These are phyloP conservation scores for Clarias gariepinus DNA, from an alignment of 2,113 vertebrate genomes.

Conservation along the genomic window DNA sequence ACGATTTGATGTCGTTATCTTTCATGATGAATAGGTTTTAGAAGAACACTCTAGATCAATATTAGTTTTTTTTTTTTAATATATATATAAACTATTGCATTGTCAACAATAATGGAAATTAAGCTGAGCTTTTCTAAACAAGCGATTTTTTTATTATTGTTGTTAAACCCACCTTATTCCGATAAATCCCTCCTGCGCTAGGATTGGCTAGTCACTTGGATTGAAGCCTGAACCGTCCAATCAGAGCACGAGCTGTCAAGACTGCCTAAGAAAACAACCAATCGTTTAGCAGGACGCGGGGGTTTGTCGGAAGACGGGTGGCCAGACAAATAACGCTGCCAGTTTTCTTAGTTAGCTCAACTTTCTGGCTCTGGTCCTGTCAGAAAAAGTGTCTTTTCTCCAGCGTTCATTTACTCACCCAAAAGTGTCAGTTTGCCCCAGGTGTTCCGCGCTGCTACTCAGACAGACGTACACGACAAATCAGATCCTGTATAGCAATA, in stretches of 20 bases:
- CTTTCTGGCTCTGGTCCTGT: conserved; percentile 29
- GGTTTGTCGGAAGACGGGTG: not conserved
- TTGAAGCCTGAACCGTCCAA: not conserved
- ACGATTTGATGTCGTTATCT: not conserved
- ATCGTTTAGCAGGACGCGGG: not conserved
- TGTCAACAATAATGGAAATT: not conserved
- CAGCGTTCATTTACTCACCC: conserved; percentile 22
- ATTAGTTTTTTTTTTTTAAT: too few species aligned
- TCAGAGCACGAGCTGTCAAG: not conserved
- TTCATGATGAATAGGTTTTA: not conserved
- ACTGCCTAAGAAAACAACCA: not conserved
- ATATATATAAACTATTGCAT: not conserved
- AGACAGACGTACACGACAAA: not conserved
- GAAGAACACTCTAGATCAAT: not conserved
- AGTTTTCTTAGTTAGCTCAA: conserved; percentile 39
- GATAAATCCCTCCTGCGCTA: not conserved
- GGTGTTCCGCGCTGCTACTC: not conserved
- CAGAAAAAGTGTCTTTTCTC: not conserved
- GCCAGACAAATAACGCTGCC: not conserved
- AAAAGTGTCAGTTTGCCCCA: conserved; percentile 1
- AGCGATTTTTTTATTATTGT: too few species aligned
- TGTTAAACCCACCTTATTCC: not conserved
- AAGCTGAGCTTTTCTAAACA: not conserved
- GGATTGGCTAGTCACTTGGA: not conserved
- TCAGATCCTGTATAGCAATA: not conserved